A percentile compares a stretch with the other conserved stretches of the same genome.
These are phyloP conservation scores for Aurelia sp. DNA, from an alignment of 30 jellyfish, hydroid and myxozoan genomes.

Conservation along the genomic window DNA sequence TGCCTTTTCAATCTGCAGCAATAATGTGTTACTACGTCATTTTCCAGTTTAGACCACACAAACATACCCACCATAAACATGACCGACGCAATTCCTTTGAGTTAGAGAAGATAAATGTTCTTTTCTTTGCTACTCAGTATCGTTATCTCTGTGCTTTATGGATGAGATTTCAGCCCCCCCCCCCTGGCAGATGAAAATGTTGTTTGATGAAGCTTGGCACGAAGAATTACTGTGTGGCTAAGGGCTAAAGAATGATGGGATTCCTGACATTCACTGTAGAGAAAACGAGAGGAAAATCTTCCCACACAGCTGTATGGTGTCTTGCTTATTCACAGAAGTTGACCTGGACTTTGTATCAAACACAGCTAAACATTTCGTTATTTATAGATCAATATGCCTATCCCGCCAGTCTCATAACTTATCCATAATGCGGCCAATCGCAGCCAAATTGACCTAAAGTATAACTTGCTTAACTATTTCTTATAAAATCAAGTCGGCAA, in stretches of 20 bases:
- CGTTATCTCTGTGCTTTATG: too few relatives aligned
- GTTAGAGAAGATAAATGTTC: too few relatives aligned
- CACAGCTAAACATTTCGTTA: slow-evolving; percentile 9
- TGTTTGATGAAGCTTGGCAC: neutral
- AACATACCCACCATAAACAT: too few relatives aligned
- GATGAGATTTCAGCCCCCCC: too few relatives aligned
- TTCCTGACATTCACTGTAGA: neutral
- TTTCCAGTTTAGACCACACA: too few relatives aligned
- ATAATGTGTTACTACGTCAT: too few relatives aligned
- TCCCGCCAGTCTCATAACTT: neutral
- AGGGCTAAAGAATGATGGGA: neutral
- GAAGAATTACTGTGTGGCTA: neutral
- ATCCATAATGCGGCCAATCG: too few relatives aligned
- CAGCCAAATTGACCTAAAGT: too few relatives aligned
- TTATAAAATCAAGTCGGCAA: slow-evolving; percentile 2
- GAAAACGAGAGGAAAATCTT: slow-evolving; percentile 2
- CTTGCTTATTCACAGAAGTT: neutral
- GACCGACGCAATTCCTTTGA: too few relatives aligned
- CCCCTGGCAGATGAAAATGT: too few relatives aligned
- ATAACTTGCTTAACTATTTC: neutral
- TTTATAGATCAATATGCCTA: neutral
- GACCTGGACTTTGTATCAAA: neutral
- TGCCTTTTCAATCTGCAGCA: too few relatives aligned
- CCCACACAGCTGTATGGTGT: neutral
- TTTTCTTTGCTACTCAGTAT: too few relatives aligned